Conservation (phyloP, 1,140 invertebrate species). For the Cherax quadricarinatus region DNA sequence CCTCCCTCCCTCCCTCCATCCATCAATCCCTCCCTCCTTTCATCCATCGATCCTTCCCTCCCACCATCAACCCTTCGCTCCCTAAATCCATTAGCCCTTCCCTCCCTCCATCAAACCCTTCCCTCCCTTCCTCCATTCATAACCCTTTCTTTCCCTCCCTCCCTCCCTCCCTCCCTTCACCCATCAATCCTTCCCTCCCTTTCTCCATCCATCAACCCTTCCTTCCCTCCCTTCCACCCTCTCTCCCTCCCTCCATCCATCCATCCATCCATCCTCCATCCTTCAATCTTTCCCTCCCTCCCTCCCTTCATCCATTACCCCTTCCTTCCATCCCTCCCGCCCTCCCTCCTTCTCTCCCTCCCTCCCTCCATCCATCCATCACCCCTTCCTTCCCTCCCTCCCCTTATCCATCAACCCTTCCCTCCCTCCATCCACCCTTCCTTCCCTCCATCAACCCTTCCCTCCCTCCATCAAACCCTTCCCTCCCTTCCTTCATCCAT, state of each 20-base stretch:
- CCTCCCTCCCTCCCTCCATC: background rate
- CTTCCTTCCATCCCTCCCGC: background rate
- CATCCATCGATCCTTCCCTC: background rate
- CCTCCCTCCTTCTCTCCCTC: no score
- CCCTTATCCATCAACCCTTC: background rate
- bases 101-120: background rate
- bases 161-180: background rate
- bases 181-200: background rate
- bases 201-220: slow-evolving; percentile 1
- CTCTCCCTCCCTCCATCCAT: background rate
- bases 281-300: no score
- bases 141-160: background rate
- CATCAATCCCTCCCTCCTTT: background rate
- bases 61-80: no score
- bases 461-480: background rate
- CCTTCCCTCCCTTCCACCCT: background rate
- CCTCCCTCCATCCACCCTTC: background rate
- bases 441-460: background rate
- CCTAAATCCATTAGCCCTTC: background rate
- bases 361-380: no score
- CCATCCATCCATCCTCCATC: background rate
- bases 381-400: no score
- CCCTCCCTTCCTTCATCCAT: no score
- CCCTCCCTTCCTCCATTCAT: background rate
- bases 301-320: background rate